Evolutionary conservation across 2,888 invertebrate genomes (phyloP).

Genomic region (Ophioninae sp.): DNA sequence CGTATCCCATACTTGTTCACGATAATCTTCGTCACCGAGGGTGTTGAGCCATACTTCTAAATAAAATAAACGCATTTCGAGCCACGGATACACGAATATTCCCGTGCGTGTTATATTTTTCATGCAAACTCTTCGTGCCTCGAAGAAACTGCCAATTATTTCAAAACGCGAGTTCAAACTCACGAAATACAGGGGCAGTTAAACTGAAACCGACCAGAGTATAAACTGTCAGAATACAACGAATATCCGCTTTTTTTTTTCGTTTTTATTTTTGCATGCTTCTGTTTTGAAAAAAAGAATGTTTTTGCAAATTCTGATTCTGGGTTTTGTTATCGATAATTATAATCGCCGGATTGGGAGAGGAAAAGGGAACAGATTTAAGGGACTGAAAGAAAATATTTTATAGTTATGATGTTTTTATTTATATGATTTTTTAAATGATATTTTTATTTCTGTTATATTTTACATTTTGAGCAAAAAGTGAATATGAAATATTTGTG

Average conservation of each 20-base stretch:
- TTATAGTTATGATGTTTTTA: no score
- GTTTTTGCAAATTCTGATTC: neutral
- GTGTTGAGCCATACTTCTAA: neutral
- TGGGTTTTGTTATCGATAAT: no score
- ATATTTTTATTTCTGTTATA: no score
- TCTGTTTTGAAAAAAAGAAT: neutral
- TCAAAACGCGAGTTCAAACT: slow-evolving; percentile 22
- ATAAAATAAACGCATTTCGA: neutral
- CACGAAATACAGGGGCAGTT: neutral
- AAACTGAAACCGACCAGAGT: neutral
- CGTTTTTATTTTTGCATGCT: neutral
- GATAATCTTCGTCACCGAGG: slow-evolving; percentile 4
- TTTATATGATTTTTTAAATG: no score
- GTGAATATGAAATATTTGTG: no score
- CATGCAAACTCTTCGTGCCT: slow-evolving; percentile 24
- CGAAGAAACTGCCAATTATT: slow-evolving; percentile 48
- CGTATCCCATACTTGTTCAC: slow-evolving; percentile 48
- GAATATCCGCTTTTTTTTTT: neutral
- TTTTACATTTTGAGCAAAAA: no score
- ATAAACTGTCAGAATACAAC: neutral
- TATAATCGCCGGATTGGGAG: no score
- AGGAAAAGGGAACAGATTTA: no score
- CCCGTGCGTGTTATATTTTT: slow-evolving; percentile 5
- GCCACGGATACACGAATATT: neutral
- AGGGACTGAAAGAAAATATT: no score